A percentile compares a stretch with the other conserved stretches of the same genome.
phyloP scores from a whole-genome alignment of 2,113 vertebrate genomes.

The Colinus virginianus region DNA sequence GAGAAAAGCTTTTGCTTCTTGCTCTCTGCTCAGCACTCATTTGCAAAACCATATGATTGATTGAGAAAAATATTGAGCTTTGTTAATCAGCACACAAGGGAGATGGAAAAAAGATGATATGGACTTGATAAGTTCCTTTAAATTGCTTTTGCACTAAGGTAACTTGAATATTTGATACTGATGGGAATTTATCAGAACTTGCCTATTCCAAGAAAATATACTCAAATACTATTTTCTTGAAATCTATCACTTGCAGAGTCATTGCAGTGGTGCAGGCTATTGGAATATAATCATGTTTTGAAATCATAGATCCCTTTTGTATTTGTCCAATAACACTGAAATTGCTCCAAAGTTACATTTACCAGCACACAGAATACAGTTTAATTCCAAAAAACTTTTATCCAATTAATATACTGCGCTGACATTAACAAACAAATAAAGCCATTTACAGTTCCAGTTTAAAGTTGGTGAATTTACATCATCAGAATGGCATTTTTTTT shows the following conservation, averaged over 20 bases:
- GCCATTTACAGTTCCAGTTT: neutral
- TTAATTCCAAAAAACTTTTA: neutral
- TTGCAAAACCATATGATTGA: neutral
- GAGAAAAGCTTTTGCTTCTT: neutral
- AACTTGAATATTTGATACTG: neutral
- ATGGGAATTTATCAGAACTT: neutral
- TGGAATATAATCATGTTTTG: neutral
- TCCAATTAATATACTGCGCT: neutral
- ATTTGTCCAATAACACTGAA: neutral
- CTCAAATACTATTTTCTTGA: neutral
- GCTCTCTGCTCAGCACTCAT: neutral
- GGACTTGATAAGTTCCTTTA: neutral
- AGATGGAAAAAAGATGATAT: neutral
- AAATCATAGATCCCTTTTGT: neutral
- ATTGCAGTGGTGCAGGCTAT: neutral
- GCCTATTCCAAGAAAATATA: neutral
- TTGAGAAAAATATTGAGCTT: neutral
- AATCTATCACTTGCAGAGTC: neutral
- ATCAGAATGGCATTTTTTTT: neutral
- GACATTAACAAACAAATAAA: neutral
- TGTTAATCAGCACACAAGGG: neutral
- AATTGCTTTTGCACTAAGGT: neutral
- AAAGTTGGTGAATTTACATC: neutral
- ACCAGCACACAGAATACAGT: neutral
- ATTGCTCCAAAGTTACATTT: neutral